phyloP scores from a whole-genome alignment of 2,797 vertebrate genomes.

The Protonibea diacanthus region DNA sequence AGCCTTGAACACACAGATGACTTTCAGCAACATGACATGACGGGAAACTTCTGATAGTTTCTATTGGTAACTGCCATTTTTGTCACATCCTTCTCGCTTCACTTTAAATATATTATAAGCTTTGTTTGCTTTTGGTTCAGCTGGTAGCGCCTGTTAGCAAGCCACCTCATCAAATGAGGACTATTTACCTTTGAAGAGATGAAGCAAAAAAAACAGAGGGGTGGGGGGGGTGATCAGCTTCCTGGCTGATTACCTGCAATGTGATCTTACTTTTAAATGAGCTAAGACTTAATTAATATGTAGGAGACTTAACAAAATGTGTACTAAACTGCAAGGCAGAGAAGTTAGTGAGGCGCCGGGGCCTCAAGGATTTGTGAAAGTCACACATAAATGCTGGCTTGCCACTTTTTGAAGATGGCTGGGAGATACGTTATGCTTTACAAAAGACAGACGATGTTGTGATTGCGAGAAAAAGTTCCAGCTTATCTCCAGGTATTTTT shows the following conservation, averaged over 20 bases:
- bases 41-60: slow-evolving; percentile 19
- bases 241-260: slow-evolving; percentile 51
- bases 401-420: slow-evolving; percentile 52
- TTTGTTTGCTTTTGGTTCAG: slow-evolving; percentile 50
- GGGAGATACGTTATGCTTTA: slow-evolving; percentile 45
- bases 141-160: slow-evolving; percentile 3
- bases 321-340: slow-evolving; percentile 19
- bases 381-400: slow-evolving; percentile 45
- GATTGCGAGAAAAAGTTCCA: slow-evolving; percentile 56
- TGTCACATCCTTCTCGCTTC: slow-evolving; percentile 10
- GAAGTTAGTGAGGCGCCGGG: slow-evolving; percentile 29
- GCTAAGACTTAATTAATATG: slow-evolving; percentile 46
- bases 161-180: slow-evolving; percentile 43
- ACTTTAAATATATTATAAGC: slow-evolving; percentile 7
- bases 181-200: slow-evolving; percentile 57
- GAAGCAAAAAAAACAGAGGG: slow-evolving; percentile 17
- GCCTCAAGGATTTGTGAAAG: slow-evolving; percentile 70
- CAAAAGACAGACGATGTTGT: slow-evolving; percentile 53
- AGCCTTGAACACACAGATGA: slow-evolving; percentile 39
- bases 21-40: slow-evolving; percentile 21
- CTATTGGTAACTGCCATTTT: slow-evolving; percentile 12
- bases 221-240: slow-evolving; percentile 42
- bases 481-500: slow-evolving; percentile 62
- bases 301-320: slow-evolving; percentile 38
- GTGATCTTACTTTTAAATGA: slow-evolving; percentile 61